Base-by-base conservation (phyloP, 2,888 invertebrate genomes). In the Sarcophaga carnaria region DNA sequence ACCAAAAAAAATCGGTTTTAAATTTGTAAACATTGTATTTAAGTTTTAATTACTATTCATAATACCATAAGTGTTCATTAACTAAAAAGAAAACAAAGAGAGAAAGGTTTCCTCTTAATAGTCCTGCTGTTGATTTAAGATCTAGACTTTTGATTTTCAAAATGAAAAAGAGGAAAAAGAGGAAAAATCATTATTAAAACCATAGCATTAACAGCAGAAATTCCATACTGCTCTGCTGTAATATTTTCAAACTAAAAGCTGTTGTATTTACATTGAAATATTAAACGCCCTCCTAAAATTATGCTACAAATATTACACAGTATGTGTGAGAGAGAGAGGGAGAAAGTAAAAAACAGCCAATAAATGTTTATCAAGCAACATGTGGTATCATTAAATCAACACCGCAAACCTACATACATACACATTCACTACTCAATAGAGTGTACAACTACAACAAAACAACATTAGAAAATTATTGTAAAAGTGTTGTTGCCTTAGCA, bases 331-430 rank as follows among this genome's bases (percentile, higher is more conserved):
- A 37, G 4, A 27, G 1, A 22, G 4, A 27, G 27, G 1, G 5
- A 11, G 14, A 54, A 54, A 17, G 2, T 0, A 17, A 54, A 17
- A 54, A 54, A 54, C 2, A 69, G 17, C 63, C 62, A 70, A 71
- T 62, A 78, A 49, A 67, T 72, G 60, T 72, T 72, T 67, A 71
- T 12, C 71, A 62, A 85, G 75, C 78, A 87, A 85, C 79, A 76
- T 84, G 79, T 79, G 84, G 66, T 87, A 85, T 79, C 62, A 85
- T 82, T 85, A 79, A 82, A 79, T 85, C 78, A 71, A 80, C 82
- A 85, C 82, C 74, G 71, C 22, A 67, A 22, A 22, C 22, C 22
- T 22, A 22, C 22, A 22, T 22, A 22, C 22, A 22, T 22, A 22
- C 22, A 22, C 22, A 22, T 22, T 1, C 22, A 22, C 22, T 22